phyloP scores from a whole-genome alignment of 2,113 vertebrate species.

The Poeciliopsis occidentalis region DNA sequence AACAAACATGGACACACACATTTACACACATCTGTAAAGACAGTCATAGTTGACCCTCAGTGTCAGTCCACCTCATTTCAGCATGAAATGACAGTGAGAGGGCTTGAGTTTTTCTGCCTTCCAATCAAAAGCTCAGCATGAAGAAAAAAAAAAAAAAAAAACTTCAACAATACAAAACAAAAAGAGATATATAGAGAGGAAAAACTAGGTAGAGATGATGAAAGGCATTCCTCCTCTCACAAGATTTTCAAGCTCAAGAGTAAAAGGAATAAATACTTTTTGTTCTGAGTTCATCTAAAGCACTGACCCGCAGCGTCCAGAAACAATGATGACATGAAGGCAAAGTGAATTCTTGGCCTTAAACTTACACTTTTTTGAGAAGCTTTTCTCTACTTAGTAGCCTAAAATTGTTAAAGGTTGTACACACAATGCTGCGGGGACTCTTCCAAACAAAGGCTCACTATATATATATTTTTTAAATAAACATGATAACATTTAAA shows the following conservation, averaged over 20 bases:
- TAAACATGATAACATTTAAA: neutral
- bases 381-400: constrained; percentile 8
- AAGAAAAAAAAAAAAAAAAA: constrained; percentile 53
- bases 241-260: constrained; percentile 47
- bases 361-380: constrained; percentile 1
- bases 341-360: constrained; percentile 13
- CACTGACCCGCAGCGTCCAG: constrained; percentile 36
- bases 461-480: neutral
- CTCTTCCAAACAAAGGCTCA: neutral
- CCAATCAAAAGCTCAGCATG: constrained; percentile 72
- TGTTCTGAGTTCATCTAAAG: constrained; percentile 42
- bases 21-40: neutral
- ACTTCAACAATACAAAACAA: constrained; percentile 30
- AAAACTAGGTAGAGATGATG: constrained; percentile 34
- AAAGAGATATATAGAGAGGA: constrained; percentile 1
- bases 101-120: constrained; percentile 53
- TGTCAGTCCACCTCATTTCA: constrained; percentile 46
- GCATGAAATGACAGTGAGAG: constrained; percentile 48
- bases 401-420: neutral
- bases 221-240: constrained; percentile 42
- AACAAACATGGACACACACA: no score
- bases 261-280: constrained; percentile 55
- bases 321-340: constrained; percentile 16
- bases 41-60: constrained; percentile 45
- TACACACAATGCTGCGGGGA: neutral